Base-by-base conservation (phyloP, 2,888 invertebrate genomes). In the Sisyra nigra region DNA sequence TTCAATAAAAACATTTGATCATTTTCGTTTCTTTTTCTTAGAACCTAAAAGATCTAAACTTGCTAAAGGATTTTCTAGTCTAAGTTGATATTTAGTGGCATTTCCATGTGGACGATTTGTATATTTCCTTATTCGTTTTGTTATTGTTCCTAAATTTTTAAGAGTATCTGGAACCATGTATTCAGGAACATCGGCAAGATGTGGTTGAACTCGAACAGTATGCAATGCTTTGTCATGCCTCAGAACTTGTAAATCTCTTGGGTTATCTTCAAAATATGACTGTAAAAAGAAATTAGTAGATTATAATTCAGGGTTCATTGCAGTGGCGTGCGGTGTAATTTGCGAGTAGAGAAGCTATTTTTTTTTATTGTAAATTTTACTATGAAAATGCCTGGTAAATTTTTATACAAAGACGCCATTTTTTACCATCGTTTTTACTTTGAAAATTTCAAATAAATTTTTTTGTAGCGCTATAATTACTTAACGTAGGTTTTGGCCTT, bases 191-290 rank as follows among this genome's bases (percentile, higher is more conserved):
- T 94, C 80, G 18, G 85, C 74, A 47, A 97, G 63, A 61, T 94
- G 93, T 1, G 77, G 71, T 57, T 91, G 88, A 7, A 82, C 65
- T 57, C 78, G 76, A 1, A 92, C 85, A 0, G 86, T 85, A 53
- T 88, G 88, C 13, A 92, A 61, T 0, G 86, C 82, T 59, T 83
- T 85, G 55, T 91, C 89, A 48, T 92, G 80, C 5, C 89, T 68
- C 37, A 96, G 61, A 0, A 91, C 80, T 51, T 85, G 78, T 40
- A 91, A 61, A 59, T 96, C 96, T 4, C 76, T 70, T 0, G 93
- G 87, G 62, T 96, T 91, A 52, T 92, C 87, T 56, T 87, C 85
- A 59, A 96, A 96, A 63, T 88, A 92, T 15, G 83, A 78, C 80
- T 82, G 59, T 40, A 60, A 60, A 50, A 48, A 47, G 39, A 46